Percentiles rank a stretch among this genome's conserved stretches.
Evolutionary conservation across 2,888 invertebrate genomes (phyloP).

Genomic region (Bembecia ichneumoniformis): DNA sequence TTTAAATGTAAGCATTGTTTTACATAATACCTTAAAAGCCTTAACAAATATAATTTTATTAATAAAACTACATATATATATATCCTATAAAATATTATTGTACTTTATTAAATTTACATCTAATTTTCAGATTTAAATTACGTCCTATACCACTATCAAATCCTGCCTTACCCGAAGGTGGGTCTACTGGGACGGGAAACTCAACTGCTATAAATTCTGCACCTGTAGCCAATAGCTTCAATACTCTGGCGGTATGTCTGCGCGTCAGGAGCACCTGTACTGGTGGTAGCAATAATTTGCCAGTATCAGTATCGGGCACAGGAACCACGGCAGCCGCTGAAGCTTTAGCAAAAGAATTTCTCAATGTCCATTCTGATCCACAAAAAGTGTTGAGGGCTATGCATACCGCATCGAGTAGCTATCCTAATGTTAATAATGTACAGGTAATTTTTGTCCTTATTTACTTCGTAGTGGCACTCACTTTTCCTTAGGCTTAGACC

Average conservation of each 20-base stretch:
- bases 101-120: not conserved
- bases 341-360: constrained; percentile 53
- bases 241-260: constrained; percentile 26
- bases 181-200: constrained; percentile 52
- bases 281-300: constrained; percentile 48
- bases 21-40: no score
- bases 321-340: constrained; percentile 54
- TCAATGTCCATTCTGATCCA: constrained; percentile 61
- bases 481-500: no score
- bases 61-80: no score
- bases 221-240: constrained; percentile 23
- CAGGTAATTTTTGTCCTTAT: constrained; percentile 29
- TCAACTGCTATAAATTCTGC: constrained; percentile 32
- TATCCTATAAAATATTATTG: no score
- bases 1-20: no score
- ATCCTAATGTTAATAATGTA: constrained; percentile 52
- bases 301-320: constrained; percentile 38
- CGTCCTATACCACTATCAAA: constrained; percentile 61
- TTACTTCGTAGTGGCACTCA: no score
- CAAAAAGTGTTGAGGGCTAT: constrained; percentile 67
- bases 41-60: no score
- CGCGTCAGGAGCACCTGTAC: constrained; percentile 48
- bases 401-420: constrained; percentile 68
- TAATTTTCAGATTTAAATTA: constrained; percentile 63
- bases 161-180: constrained; percentile 62